Percentiles rank a stretch among this genome's conserved stretches.
Evolutionary conservation across 2,888 invertebrate species (phyloP).

Genomic region (Apamea crenata): DNA sequence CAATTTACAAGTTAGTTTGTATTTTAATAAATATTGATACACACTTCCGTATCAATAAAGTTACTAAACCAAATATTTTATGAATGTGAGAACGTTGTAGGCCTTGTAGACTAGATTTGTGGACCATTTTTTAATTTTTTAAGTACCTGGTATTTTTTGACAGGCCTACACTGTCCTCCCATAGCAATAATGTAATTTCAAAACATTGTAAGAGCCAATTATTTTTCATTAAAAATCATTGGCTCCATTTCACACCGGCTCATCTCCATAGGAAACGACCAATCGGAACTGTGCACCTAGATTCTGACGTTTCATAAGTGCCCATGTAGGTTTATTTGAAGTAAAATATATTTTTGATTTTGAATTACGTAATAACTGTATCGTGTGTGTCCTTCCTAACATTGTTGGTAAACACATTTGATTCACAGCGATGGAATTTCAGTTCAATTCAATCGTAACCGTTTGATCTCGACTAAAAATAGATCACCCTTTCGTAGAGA

Average conservation of each 20-base stretch:
- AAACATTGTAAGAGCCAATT: too few relatives aligned
- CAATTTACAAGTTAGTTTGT: not conserved
- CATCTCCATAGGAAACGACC: too few relatives aligned
- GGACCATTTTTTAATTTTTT: too few relatives aligned
- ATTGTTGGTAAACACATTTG: slow-evolving; percentile 54
- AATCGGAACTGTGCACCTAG: too few relatives aligned
- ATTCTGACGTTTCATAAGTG: too few relatives aligned
- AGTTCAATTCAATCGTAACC: slow-evolving; percentile 50
- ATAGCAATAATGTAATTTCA: too few relatives aligned
- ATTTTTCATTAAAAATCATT: too few relatives aligned
- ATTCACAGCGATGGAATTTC: slow-evolving; percentile 32
- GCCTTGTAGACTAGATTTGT: too few relatives aligned
- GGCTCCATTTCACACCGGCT: too few relatives aligned
- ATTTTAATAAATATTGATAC: not conserved
- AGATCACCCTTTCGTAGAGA: slow-evolving; percentile 32
- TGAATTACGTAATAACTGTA: not conserved
- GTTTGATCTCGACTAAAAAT: slow-evolving; percentile 48
- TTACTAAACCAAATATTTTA: not conserved
- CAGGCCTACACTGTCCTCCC: too few relatives aligned
- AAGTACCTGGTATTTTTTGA: too few relatives aligned
- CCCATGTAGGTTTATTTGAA: not conserved
- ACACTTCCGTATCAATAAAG: not conserved
- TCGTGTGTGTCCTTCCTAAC: not conserved
- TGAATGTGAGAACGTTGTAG: too few relatives aligned
- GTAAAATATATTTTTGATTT: not conserved